Conservation (phyloP, 2,797 vertebrate species). For the Schizothorax lantsangensis region DNA sequence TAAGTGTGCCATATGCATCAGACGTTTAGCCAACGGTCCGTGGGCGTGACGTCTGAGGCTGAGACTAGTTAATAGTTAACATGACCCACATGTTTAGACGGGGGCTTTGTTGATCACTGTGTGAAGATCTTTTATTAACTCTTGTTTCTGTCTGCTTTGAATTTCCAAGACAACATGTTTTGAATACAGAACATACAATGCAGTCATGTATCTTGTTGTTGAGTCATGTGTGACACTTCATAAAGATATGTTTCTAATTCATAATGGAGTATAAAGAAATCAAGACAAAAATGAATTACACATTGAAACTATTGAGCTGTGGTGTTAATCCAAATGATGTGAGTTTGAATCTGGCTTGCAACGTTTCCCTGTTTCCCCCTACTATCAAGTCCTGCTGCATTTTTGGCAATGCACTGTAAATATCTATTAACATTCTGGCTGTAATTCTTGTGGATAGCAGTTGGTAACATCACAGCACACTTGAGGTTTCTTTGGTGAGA, state of each 20-base stretch:
- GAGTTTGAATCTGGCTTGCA: background rate
- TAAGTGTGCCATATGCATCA: too few relatives aligned
- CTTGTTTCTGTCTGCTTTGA: conserved; percentile 10
- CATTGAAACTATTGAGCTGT: background rate
- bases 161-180: conserved; percentile 13
- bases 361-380: too few relatives aligned
- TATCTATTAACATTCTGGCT: conserved; percentile 14
- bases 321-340: background rate
- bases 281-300: background rate
- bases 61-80: conserved; percentile 45
- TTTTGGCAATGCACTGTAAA: background rate
- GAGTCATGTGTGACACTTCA: background rate
- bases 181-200: conserved; percentile 14
- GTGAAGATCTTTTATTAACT: conserved; percentile 32
- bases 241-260: background rate
- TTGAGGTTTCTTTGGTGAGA: conserved; percentile 38
- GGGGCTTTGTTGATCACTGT: conserved; percentile 29
- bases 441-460: conserved; percentile 22
- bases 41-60: too few relatives aligned
- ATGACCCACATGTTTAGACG: conserved; percentile 48
- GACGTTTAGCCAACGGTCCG: too few relatives aligned
- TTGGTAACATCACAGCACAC: conserved; percentile 13
- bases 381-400: background rate
- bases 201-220: background rate
- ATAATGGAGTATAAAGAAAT: background rate